Evolutionary conservation across 1,140 invertebrate genomes (phyloP), one percentile per base, ranked within the genome.

Genomic region (Atta cephalotes): DNA sequence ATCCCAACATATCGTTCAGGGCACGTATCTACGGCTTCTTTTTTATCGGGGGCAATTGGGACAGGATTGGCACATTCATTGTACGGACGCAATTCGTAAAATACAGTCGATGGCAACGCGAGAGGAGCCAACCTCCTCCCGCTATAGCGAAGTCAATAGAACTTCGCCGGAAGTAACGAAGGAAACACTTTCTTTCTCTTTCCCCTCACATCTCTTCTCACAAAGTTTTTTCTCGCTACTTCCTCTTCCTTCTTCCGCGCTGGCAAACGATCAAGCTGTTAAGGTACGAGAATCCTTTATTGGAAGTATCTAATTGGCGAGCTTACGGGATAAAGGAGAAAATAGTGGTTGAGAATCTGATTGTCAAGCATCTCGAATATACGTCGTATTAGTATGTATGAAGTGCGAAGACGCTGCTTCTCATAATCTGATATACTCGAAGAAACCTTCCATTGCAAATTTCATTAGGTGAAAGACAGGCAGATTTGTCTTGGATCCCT

Each of bases 41-140:
- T 84, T 82, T 84, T 84, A 62, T 51, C 25, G 31, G 10, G 18
- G 25, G 53, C 80, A 84, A 84, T 84, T 84, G 56, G 28, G 45
- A 72, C 70, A 25, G 56, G 14, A 76, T 51, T 31, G 31, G 70
- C 39, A 84, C 70, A 63, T 84, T 70, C 70, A 58, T 84, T 82
- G 68, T 74, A 51, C 56, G 56, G 31, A 31, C n/a, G 39, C 25
- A 62, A 14, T 76, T 45, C 56, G 56, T 76, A 84, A 74, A 84
- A 76, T 31, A 76, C 70, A 39, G 45, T 49, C 39, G 39, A 45
- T 10, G 14, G 6, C 53, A 28, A 21, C 4, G 28, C 9, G 28
- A 39, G 21, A 58, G 51, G 4, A 56, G 3, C 62, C 39, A n/a
- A 53, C 9, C 31, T 56, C 6, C 31, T 35, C 31, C 31, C 6